Conservation (phyloP, 1,140 invertebrate genomes). For the Chironomus striatipennis region DNA sequence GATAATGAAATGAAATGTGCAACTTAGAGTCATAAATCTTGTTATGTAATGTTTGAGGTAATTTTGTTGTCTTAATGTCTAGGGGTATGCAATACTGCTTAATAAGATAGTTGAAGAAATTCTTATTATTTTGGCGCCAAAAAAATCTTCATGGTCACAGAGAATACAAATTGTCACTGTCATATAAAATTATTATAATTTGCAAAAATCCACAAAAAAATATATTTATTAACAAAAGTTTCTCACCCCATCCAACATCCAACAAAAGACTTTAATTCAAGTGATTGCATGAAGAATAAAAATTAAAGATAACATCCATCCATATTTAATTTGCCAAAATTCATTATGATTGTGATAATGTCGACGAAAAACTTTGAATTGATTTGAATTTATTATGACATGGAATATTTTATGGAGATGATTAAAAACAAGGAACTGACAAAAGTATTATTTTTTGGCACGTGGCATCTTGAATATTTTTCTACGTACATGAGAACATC, state of each 20-base stretch:
- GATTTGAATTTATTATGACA: background rate
- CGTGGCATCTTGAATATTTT: background rate
- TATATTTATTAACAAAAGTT: no score
- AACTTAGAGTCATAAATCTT: background rate
- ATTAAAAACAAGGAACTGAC: background rate
- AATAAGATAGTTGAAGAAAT: no score
- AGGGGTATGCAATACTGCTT: no score
- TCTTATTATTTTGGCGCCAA: no score
- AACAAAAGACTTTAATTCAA: no score
- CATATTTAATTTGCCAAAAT: slow-evolving; percentile 9
- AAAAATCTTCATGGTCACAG: no score
- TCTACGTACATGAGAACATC: background rate
- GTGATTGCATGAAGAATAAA: no score
- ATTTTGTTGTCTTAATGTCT: no score
- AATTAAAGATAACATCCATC: background rate
- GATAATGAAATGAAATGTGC: slow-evolving; percentile 2
- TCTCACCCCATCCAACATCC: no score
- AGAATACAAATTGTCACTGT: no score
- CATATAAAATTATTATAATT: background rate
- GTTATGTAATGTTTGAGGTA: background rate
- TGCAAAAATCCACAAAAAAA: no score
- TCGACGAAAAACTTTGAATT: background rate
- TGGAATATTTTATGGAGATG: background rate
- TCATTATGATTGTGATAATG: background rate
- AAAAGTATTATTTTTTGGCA: background rate